Conservation (phyloP, 2,113 vertebrate species). For the Prionailurus bengalensis region DNA sequence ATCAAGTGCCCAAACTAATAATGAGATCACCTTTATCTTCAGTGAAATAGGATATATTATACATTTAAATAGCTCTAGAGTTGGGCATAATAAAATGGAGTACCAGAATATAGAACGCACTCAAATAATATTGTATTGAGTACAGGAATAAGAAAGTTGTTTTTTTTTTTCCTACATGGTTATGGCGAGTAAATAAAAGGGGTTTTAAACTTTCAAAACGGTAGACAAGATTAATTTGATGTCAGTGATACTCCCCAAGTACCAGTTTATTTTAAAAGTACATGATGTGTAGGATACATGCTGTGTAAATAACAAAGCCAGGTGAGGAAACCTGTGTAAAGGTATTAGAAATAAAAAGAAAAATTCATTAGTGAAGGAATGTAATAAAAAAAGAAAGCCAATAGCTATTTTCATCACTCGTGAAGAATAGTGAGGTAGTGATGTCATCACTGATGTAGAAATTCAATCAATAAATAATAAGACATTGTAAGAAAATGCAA, state of each 20-base stretch:
- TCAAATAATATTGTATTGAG: not conserved
- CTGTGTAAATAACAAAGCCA: not conserved
- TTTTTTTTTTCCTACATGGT: not conserved
- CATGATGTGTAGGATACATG: not conserved
- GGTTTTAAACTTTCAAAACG: not conserved
- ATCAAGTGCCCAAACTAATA: not conserved
- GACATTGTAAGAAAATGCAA: not conserved
- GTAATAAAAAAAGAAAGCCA: not conserved
- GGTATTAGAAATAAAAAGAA: not conserved
- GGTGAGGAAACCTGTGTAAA: not conserved
- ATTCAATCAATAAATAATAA: not conserved
- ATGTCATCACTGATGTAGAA: not conserved
- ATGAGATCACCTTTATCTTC: not conserved
- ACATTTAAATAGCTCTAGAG: not conserved
- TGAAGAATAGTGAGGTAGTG: not conserved
- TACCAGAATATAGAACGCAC: not conserved
- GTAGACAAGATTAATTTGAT: not conserved
- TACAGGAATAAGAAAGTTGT: not conserved
- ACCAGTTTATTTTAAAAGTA: not conserved
- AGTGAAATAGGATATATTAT: not conserved
- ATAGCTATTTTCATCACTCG: not conserved
- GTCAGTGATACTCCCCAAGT: not conserved
- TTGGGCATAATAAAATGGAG: not conserved
- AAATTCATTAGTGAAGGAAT: not conserved
- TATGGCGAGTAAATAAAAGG: not conserved